Evolutionary conservation across 2,888 invertebrate genomes (phyloP), one percentile per base, ranked within the genome.

Genomic region (Eilema griseolum): DNA sequence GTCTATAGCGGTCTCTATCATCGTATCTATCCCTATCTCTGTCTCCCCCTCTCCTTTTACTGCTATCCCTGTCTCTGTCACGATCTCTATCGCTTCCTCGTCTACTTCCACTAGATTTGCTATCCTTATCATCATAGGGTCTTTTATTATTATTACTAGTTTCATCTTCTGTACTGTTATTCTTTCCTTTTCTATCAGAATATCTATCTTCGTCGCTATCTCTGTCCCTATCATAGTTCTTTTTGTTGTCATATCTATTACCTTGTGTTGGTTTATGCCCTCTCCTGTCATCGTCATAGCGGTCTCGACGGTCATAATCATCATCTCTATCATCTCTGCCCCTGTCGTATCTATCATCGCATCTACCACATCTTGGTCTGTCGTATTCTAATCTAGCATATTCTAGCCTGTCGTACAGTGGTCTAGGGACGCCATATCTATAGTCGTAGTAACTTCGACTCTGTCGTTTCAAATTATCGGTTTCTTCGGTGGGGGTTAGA

Each of bases 381-480:
- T 93, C 93, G 76, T 88, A 82, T 28, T 80, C 84, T 60, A 81
- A 73, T 78, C 86, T 74, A 14, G 85, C 86, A 66, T 86, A 86
- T 23, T 80, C 82, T 72, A 87, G 70, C 67, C 93, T 85, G n/a
- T 91, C 93, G 73, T 90, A 90, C 0, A 78, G 24, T 0, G 92
- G 93, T 61, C 91, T 84, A 0, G 83, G 83, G n/a, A 74, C 73
- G 46, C 90, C 90, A 77, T 92, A 93, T 71, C 92, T 85, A 31
- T 90, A 91, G 78, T 92, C 90, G 68, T 94, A 93, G 80, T 94
- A 95, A 70, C 94, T 93, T 37, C 93, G 88, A 37, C 90, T 89
- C 73, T 91, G 92, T 0, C 95, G 84, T 14, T 85, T 89, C n/a
- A 89, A 75, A 56, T 87, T 89, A 8, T 86, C 85, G 5, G 78